Conservation (phyloP, 2,888 invertebrate genomes). For the Agrotis clavis region DNA sequence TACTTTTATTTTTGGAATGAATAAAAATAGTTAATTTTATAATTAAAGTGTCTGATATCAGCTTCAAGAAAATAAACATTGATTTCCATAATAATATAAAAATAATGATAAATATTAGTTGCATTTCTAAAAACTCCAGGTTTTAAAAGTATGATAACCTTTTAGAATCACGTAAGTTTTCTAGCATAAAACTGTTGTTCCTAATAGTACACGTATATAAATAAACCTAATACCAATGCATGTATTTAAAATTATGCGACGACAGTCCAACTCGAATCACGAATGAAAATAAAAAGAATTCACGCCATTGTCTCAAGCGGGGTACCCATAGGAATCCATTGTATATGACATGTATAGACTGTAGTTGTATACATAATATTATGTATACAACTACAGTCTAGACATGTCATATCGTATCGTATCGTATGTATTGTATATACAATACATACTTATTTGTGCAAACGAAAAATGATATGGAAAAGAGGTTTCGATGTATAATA, state of each 20-base stretch:
- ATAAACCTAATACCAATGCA: conserved; percentile 41
- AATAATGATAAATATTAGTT: too few species aligned
- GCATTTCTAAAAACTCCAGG: too few species aligned
- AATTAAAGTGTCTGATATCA: neutral
- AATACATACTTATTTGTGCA: conserved; percentile 76
- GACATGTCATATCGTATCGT: too few species aligned
- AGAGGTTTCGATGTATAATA: conserved; percentile 69
- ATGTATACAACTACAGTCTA: neutral
- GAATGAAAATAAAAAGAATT: conserved; percentile 71
- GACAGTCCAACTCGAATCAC: conserved; percentile 55
- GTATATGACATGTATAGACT: conserved; percentile 67
- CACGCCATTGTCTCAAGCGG: conserved; percentile 79
- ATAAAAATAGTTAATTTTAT: too few species aligned
- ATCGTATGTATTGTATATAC: too few species aligned
- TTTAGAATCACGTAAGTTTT: neutral
- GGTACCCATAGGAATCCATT: conserved; percentile 72
- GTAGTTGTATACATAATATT: too few species aligned
- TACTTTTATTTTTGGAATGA: neutral
- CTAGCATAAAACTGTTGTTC: conserved; percentile 1
- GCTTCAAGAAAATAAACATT: neutral
- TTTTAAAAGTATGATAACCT: neutral
- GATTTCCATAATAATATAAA: too few species aligned
- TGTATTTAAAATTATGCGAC: conserved; percentile 62
- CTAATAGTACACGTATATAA: conserved; percentile 30
- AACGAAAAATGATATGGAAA: conserved; percentile 85